Conservation (phyloP, 2,113 vertebrate genomes). For the Lanius ludovicianus region DNA sequence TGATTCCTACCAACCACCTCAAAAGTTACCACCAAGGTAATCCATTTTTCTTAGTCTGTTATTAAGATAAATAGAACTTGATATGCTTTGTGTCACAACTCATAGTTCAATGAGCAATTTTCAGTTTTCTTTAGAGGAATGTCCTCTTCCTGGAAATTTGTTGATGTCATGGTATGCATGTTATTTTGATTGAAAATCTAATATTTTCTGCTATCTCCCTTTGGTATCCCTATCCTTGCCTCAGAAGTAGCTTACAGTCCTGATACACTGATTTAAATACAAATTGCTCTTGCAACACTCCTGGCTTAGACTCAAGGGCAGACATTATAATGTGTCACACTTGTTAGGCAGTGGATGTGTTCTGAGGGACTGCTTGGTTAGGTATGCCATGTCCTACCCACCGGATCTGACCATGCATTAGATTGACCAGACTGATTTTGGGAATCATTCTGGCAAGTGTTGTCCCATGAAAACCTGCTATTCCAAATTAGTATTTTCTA, state of each 20-base stretch:
- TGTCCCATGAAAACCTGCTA: neutral
- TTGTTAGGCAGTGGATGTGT: neutral
- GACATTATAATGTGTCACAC: neutral
- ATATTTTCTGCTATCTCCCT: neutral
- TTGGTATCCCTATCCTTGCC: neutral
- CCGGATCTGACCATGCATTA: rapidly evolving
- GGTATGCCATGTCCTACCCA: neutral
- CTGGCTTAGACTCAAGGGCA: neutral
- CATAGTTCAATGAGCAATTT: neutral
- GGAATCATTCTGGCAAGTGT: neutral
- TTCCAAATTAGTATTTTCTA: neutral
- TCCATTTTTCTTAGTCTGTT: neutral
- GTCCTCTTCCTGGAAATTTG: neutral
- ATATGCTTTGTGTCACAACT: neutral
- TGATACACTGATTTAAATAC: neutral
- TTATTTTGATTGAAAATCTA: neutral
- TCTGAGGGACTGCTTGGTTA: neutral
- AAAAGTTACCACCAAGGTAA: neutral
- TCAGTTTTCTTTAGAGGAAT: neutral
- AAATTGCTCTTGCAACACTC: neutral
- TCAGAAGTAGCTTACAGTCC: neutral
- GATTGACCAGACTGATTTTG: neutral
- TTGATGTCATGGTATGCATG: neutral
- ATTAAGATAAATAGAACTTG: neutral
- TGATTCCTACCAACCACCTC: neutral